Base-by-base conservation (phyloP, 2,888 invertebrate genomes). In the Dichetophora obliterata region DNA sequence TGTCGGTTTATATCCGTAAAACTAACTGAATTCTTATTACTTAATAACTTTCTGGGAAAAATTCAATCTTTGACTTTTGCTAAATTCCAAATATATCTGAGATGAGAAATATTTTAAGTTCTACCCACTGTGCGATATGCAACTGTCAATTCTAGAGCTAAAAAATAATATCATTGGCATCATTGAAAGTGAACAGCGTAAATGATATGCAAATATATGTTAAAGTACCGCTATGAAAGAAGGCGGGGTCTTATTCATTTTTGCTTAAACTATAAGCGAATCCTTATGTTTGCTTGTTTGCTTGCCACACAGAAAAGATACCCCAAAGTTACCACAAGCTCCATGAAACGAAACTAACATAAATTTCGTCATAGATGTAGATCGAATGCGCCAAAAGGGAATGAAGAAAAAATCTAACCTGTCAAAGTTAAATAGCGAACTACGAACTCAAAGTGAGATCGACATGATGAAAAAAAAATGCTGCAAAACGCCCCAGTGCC, bases 191-290 rank as follows among this genome's bases (percentile, higher is more conserved):
- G 50, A 50, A 76, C 22, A 65, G 34, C 14, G 71, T 31, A 43
- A 74, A 72, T 68, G 48, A 77, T 79, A 79, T 79, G 79, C 76
- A 77, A 79, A 79, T 77, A 19, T 73, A 77, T 75, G 77, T 76
- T 27, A 85, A 83, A 84, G 83, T 84, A 84, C 85, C 85, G 86
- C 83, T 86, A 84, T 82, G 78, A 85, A 85, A 63, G 82, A 87
- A 86, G 86, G 87, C 86, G 87, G 87, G 87, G 86, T 84, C 84
- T 86, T 86, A 87, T 87, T 87, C 73, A 65, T 48, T 73, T 73
- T 65, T 73, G 43, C 57, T 48, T 19, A 65, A 69, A n/a, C 24
- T 50, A 14, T 63, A 70, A 70, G 61, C 70, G 70, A 52, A 34
- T 48, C 59, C 43, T 37, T 37, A 73, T 8, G 8, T 75, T 34